Evolutionary conservation across 2,113 vertebrate species (phyloP).

Genomic region (Marcusenius ussheri): DNA sequence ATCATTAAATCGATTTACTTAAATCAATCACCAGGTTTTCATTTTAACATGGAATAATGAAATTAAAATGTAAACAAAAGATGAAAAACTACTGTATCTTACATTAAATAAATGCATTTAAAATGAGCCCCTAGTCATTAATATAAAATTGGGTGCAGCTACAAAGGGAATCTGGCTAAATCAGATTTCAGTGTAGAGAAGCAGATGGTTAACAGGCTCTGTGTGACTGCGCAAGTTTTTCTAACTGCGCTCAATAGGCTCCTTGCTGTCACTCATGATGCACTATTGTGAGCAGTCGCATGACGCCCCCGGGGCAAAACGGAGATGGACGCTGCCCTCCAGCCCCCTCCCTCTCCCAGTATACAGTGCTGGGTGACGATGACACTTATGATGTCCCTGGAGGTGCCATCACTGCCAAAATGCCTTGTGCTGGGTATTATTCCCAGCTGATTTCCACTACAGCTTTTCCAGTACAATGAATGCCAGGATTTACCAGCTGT

Average conservation of each 20-base stretch:
- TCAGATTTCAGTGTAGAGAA: not conserved
- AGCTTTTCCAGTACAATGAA: not conserved
- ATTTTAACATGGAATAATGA: not conserved
- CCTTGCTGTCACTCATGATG: not conserved
- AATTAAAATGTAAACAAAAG: not conserved
- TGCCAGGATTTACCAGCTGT: not conserved
- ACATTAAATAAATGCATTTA: not conserved
- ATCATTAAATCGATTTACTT: not conserved
- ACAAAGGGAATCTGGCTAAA: not conserved
- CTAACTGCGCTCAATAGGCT: not conserved
- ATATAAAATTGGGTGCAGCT: not conserved
- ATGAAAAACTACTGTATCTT: not conserved
- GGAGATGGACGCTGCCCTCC: not conserved
- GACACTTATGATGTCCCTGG: not conserved
- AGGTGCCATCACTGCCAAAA: not conserved
- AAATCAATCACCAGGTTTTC: not conserved
- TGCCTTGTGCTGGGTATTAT: not conserved
- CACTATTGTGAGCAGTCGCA: not conserved
- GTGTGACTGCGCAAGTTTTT: not conserved
- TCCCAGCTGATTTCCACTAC: not conserved
- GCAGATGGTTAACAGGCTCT: not conserved
- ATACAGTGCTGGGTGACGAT: not conserved
- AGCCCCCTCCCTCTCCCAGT: not conserved
- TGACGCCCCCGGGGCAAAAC: not conserved
- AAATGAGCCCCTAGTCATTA: not conserved